Evolutionary conservation across 2,113 vertebrate species (phyloP), one percentile per base, ranked within the genome.

Genomic region (Rhadina sibilatrix): DNA sequence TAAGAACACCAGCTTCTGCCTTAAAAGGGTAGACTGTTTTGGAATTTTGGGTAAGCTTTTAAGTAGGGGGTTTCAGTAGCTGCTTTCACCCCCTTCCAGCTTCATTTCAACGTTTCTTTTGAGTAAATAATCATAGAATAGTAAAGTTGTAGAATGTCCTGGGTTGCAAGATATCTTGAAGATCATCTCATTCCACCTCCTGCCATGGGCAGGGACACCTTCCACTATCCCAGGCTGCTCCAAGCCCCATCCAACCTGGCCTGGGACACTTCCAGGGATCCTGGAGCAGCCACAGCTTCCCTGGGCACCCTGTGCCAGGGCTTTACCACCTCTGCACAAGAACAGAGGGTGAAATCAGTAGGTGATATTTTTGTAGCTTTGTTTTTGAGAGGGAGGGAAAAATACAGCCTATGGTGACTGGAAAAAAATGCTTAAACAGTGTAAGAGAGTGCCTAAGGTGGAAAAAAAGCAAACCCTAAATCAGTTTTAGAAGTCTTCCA

Each of bases 211-310:
- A 37, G 35, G 18, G 27, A 19, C 42, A 37, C 18, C 15, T 57
- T 7, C 35, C 66, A 12, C 35, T 28, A 4, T 0, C 12, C 22
- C 59, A 44, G 37, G 27, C 0, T 33, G 27, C 44, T 80, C 50
- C 49, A 56, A 49, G 30, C 21, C 25, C 17, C 0, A 0, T 65
- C 44, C 44, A 65, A 0, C 68, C 31, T 74, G 50, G 31, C 31
- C 27, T 37, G 27, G 52, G 31, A 20, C 27, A 24, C 22, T 59
- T 1, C 10, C 37, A 74, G 50, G 25, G 14, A 37, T 27, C 50
- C 61, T 37, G 27, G 50, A 14, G 15, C 10, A 57, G 9, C 31
- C 37, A 37, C 35, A 65, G 50, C 57, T 57, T 3, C 35, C 42
- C 27, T 57, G 25, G 4, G 11, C 14, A 64, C 3, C 30, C 57